phyloP scores from a whole-genome alignment of 2,888 invertebrate genomes.

The Coleophora flavipennella region DNA sequence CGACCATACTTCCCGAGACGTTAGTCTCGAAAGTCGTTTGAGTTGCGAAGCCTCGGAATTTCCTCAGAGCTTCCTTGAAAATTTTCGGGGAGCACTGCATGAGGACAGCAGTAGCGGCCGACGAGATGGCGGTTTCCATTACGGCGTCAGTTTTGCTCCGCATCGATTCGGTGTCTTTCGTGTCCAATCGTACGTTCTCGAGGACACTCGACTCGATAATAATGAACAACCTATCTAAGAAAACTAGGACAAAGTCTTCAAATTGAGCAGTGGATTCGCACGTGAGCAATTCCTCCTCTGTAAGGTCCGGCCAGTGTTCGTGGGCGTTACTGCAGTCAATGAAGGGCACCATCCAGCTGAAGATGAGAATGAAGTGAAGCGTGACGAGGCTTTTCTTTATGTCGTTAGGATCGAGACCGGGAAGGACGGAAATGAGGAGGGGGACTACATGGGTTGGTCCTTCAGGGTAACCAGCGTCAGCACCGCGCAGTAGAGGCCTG shows the following conservation, averaged over 20 bases:
- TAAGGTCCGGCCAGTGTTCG: slow-evolving; percentile 77
- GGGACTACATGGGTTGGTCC: slow-evolving; percentile 88
- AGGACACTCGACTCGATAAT: slow-evolving; percentile 81
- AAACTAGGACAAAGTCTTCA: slow-evolving; percentile 90
- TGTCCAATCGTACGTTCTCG: slow-evolving; percentile 78
- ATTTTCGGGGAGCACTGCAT: slow-evolving; percentile 80
- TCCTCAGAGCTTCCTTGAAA: slow-evolving; percentile 78
- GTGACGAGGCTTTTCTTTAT: slow-evolving; percentile 82
- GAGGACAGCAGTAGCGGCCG: slow-evolving; percentile 78
- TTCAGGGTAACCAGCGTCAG: slow-evolving; percentile 75
- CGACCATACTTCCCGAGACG: slow-evolving; percentile 86
- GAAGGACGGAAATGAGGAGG: slow-evolving; percentile 83
- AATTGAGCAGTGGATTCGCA: slow-evolving; percentile 89
- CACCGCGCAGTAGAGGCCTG: slow-evolving; percentile 74
- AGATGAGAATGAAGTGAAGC: slow-evolving; percentile 83
- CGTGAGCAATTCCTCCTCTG: slow-evolving; percentile 81
- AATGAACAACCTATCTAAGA: slow-evolving; percentile 82
- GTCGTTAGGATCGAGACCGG: slow-evolving; percentile 94
- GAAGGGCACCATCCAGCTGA: slow-evolving; percentile 84
- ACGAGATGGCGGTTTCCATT: slow-evolving; percentile 79
- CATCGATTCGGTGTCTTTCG: slow-evolving; percentile 68
- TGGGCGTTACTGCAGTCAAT: slow-evolving; percentile 88
- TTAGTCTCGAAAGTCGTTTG: slow-evolving; percentile 86
- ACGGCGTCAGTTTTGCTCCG: slow-evolving; percentile 81
- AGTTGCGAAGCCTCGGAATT: slow-evolving; percentile 81